Percentiles rank a stretch among this genome's conserved stretches.
These are phyloP conservation scores for Promerops cafer DNA, from an alignment of 2,113 vertebrate species.

Conservation along the genomic window DNA sequence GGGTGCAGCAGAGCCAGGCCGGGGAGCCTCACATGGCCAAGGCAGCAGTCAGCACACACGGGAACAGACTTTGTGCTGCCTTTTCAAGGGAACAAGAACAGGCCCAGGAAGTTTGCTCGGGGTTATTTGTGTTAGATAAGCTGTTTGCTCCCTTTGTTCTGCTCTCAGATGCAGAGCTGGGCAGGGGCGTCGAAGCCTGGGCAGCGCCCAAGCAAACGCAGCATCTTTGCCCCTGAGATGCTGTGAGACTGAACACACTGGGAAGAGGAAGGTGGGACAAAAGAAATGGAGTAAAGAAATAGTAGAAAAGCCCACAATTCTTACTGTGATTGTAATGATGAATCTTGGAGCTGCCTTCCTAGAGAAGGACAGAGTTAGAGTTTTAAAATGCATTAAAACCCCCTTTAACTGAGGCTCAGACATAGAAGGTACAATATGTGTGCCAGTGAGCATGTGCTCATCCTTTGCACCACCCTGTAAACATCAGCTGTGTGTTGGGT, in stretches of 20 bases:
- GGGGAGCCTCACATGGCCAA: background rate
- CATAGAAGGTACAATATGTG: fast-evolving
- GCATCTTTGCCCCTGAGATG: background rate
- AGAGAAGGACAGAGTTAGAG: background rate
- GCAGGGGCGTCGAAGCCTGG: background rate
- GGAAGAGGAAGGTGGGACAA: background rate
- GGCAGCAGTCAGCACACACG: fast-evolving
- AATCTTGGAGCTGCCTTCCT: background rate
- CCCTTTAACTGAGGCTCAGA: background rate
- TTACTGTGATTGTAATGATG: background rate
- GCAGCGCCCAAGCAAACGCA: background rate
- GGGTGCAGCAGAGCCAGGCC: background rate
- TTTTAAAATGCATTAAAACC: background rate
- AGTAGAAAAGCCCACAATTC: background rate
- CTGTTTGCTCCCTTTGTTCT: slow-evolving; percentile 17
- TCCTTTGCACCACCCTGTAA: background rate
- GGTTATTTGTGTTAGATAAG: slow-evolving; percentile 56
- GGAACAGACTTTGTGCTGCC: background rate
- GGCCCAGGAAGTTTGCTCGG: slow-evolving; percentile 49
- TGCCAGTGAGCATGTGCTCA: background rate
- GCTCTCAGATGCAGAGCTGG: background rate
- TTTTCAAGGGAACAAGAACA: background rate
- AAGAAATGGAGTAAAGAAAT: background rate
- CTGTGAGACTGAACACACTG: background rate
- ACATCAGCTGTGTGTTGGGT: background rate